Evolutionary conservation across 2,888 invertebrate species (phyloP).

Genomic region (Pseudococcus jackbeardsleyi): DNA sequence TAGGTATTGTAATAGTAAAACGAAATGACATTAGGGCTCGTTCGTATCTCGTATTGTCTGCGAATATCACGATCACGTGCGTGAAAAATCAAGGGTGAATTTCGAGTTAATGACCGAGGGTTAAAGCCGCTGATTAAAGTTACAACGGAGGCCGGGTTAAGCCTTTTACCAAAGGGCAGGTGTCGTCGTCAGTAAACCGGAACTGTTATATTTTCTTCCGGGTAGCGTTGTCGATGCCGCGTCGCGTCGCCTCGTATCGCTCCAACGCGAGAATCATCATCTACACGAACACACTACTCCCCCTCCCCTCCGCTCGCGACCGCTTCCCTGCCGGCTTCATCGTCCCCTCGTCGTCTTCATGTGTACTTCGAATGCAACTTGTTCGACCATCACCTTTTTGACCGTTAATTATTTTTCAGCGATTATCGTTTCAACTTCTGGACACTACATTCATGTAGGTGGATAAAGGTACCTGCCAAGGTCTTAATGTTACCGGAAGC

Average conservation of each 20-base stretch:
- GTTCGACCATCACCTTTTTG: background rate
- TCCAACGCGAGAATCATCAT: background rate
- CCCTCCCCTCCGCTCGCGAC: background rate
- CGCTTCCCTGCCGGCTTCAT: background rate
- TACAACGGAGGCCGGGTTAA: conserved; percentile 58
- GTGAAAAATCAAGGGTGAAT: conserved; percentile 60
- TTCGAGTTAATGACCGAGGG: conserved; percentile 60
- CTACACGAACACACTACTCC: background rate
- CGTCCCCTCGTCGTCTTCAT: background rate
- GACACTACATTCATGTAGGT: background rate
- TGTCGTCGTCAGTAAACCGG: conserved; percentile 58
- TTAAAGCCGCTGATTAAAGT: conserved; percentile 60
- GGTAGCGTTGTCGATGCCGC: conserved; percentile 22
- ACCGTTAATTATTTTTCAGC: conserved; percentile 20
- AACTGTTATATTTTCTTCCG: conserved; percentile 51
- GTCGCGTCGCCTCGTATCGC: background rate
- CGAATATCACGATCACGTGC: conserved; percentile 62
- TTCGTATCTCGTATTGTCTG: background rate
- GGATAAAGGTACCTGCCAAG: too few species aligned
- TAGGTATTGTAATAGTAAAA: background rate
- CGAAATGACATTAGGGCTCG: conserved; percentile 19
- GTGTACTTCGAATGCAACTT: background rate
- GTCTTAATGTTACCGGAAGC: background rate
- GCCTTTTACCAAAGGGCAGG: conserved; percentile 57
- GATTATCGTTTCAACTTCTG: background rate